A percentile compares a stretch with the other conserved stretches of the same genome.
phyloP scores from a whole-genome alignment of 2,113 vertebrate species.

The Psittacula cyanocephala region DNA sequence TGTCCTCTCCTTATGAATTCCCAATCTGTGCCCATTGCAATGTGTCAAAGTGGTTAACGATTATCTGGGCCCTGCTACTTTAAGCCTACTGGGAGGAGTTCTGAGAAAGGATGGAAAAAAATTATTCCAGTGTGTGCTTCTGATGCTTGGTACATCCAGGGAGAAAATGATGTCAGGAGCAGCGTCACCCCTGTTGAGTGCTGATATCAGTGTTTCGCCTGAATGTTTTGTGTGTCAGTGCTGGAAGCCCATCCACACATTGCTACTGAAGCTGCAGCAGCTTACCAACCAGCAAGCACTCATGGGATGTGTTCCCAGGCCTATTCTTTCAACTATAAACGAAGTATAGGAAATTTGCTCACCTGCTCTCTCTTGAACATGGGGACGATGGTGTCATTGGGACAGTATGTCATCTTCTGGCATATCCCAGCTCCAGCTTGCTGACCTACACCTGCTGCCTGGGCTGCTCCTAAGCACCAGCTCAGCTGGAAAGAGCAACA shows the following conservation, averaged over 20 bases:
- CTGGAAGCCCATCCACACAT: background rate
- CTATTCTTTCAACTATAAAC: background rate
- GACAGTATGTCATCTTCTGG: background rate
- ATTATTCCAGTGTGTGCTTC: accelerated
- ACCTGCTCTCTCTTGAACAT: background rate
- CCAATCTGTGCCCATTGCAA: background rate
- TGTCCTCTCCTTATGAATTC: background rate
- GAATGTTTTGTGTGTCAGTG: background rate
- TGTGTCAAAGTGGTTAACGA: background rate
- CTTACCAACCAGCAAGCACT: background rate
- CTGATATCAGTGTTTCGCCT: background rate
- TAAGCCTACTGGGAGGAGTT: slow-evolving; percentile 9
- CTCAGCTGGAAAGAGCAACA: background rate
- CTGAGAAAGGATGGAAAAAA: background rate
- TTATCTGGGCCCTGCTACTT: slow-evolving; percentile 26
- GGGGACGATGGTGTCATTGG: background rate
- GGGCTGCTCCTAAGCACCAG: background rate
- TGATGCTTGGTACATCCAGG: background rate
- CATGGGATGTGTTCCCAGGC: background rate
- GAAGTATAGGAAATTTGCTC: background rate
- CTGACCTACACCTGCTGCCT: background rate
- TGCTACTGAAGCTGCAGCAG: background rate
- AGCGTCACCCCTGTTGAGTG: background rate
- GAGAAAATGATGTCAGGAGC: background rate
- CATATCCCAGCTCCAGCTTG: background rate